A percentile compares a stretch with the other conserved stretches of the same genome.
Evolutionary conservation across 2,797 vertebrate species (phyloP).

Genomic region (Botia almorhae): DNA sequence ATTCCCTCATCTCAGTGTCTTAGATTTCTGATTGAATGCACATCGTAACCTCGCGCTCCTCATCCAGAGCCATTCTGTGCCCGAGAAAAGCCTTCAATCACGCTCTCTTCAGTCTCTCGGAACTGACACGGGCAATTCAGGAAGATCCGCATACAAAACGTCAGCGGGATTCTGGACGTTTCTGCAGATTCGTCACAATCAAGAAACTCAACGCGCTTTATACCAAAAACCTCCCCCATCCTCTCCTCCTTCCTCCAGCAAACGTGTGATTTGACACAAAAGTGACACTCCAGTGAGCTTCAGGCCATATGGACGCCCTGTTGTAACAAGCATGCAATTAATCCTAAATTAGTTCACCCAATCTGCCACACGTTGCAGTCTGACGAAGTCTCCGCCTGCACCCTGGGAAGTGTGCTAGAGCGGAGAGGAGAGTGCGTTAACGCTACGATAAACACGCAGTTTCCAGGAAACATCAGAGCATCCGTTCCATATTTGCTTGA

Average conservation of each 20-base stretch:
- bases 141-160: conserved; percentile 7
- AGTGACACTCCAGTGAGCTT: conserved; percentile 57
- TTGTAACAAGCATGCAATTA: conserved; percentile 64
- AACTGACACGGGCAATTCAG: conserved; percentile 30
- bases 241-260: conserved; percentile 31
- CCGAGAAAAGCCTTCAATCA: conserved; percentile 34
- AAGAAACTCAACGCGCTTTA: conserved; percentile 16
- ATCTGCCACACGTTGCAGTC: conserved; percentile 57
- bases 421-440: conserved; percentile 18
- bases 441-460: conserved; percentile 42
- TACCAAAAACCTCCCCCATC: conserved; percentile 24
- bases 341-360: conserved; percentile 65
- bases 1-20: conserved; percentile 39
- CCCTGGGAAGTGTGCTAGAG: conserved; percentile 27
- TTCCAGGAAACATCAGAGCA: conserved; percentile 61
- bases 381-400: conserved; percentile 47
- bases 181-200: conserved; percentile 23
- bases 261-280: conserved; percentile 55
- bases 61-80: conserved; percentile 24
- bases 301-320: conserved; percentile 62
- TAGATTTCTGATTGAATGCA: conserved; percentile 39
- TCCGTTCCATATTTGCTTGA: conserved; percentile 56
- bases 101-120: conserved; percentile 39
- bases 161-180: conserved; percentile 37
- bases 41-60: conserved; percentile 37